Percentiles rank a stretch among this genome's conserved stretches.
phyloP scores from a whole-genome alignment of 2,888 invertebrate genomes.

The Caenorhabditis sulstoni region DNA sequence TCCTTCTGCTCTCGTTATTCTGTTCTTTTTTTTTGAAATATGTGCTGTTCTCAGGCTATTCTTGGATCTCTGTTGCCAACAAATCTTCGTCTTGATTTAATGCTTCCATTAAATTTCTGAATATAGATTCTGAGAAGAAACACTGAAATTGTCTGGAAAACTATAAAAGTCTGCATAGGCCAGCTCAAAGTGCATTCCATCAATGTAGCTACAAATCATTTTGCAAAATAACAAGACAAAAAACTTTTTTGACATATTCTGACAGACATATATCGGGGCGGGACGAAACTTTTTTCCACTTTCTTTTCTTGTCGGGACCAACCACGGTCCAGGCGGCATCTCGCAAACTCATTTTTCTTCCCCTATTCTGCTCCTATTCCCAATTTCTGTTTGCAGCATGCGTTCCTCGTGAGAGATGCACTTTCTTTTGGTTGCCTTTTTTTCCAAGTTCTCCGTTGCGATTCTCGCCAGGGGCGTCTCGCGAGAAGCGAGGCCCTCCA shows the following conservation, averaged over 20 bases:
- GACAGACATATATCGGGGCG: not conserved
- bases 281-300: slow-evolving; percentile 2
- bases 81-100: not conserved
- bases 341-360: slow-evolving; percentile 44
- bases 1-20: too few relatives aligned
- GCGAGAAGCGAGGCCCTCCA: slow-evolving; percentile 24
- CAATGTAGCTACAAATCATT: not conserved
- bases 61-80: not conserved
- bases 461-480: slow-evolving; percentile 28
- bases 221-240: too few relatives aligned
- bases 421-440: slow-evolving; percentile 47
- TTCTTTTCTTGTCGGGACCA: not conserved
- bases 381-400: slow-evolving; percentile 24
- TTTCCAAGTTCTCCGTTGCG: slow-evolving; percentile 29
- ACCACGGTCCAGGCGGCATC: slow-evolving; percentile 1
- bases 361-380: slow-evolving; percentile 10
- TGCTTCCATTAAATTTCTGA: not conserved
- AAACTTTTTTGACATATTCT: not conserved
- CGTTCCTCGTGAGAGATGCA: slow-evolving; percentile 37
- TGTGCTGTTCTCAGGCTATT: slow-evolving; percentile 14
- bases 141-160: too few relatives aligned
- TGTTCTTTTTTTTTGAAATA: slow-evolving; percentile 28
- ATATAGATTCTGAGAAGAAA: too few relatives aligned
- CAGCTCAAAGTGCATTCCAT: too few relatives aligned
- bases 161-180: too few relatives aligned